Evolutionary conservation across 2,113 vertebrate species (phyloP).

Genomic region (Plotosus lineatus): DNA sequence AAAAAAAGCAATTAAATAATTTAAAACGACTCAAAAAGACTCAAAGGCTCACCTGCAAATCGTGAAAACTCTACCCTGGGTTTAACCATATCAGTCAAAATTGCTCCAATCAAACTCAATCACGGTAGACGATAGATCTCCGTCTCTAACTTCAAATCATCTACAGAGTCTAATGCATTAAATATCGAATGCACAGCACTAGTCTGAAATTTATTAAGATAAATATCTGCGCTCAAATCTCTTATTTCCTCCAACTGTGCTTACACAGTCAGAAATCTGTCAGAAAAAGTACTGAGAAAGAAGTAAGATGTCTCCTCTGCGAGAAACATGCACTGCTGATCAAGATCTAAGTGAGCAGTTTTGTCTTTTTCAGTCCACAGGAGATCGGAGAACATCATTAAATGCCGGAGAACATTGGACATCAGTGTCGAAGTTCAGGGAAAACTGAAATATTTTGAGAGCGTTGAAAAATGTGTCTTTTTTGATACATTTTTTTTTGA

Average conservation of each 20-base stretch:
- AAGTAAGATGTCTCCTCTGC: neutral
- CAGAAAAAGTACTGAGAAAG: neutral
- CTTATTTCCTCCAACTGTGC: neutral
- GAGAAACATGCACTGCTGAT: constrained; percentile 8
- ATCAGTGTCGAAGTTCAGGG: too few relatives aligned
- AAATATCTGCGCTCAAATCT: neutral
- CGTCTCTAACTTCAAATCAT: neutral
- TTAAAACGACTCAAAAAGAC: neutral
- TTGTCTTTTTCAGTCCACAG: constrained; percentile 47
- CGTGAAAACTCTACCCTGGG: neutral
- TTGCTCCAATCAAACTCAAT: neutral
- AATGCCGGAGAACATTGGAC: too few relatives aligned
- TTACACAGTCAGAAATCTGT: neutral
- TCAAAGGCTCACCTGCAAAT: neutral
- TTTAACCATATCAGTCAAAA: neutral
- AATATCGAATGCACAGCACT: neutral
- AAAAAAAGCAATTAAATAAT: neutral
- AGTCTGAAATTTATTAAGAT: neutral
- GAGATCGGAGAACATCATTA: too few relatives aligned
- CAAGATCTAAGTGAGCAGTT: constrained; percentile 35
- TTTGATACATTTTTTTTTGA: too few relatives aligned
- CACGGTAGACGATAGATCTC: neutral
- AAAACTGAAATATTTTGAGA: too few relatives aligned
- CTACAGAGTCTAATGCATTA: neutral
- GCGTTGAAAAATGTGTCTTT: too few relatives aligned